Base-by-base conservation (phyloP, 2,113 vertebrate species). In the Peromyscus polionotus region DNA sequence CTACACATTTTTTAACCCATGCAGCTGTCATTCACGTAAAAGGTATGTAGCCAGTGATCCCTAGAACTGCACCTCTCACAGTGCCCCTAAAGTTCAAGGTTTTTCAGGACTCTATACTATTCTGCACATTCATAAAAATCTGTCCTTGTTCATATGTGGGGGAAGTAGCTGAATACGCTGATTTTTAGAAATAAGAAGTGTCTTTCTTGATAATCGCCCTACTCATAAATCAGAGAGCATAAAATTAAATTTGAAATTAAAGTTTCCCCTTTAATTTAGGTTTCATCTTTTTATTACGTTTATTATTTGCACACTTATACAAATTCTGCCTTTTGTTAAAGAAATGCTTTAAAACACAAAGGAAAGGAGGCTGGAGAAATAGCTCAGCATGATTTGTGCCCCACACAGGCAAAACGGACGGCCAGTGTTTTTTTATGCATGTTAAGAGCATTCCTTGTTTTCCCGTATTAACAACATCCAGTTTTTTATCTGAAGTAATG, bases 161-260 rank as follows among this genome's bases (percentile, higher is more conserved):
- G 51, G 77, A 72, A 28, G 19, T 65, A 31, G 0, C 26, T 42
- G 42, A 42, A 94, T 76, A 24, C 68, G 70, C 4, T 76, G n/a
- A 28, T 70, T 90, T 90, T 20, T 54, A 75, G 75, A 90, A 87
- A 68, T 12, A 61, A 54, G 39, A 94, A 57, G 36, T 1, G 39
- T 86, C 72, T 57, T 1, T 91, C 70, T 79, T 70, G 39, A 42
- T 28, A 54, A 65, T 57, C 13, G 10, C 26, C 54, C 42, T 79
- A 19, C 31, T 76, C 16, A 10, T 24, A 85, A 65, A 0, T 88
- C 63, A 80, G 33, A 84, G 63, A 24, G 45, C 7, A 87, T 75
- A 31, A 90, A 89, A 94, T 72, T 92, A n/a, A 48, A 61, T 36
- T n/a, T 80, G 72, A 85, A 67, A 39, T 61, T 59, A 79, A 45